Base-by-base conservation (phyloP, 2,797 vertebrate species). In the Lacerta agilis region DNA sequence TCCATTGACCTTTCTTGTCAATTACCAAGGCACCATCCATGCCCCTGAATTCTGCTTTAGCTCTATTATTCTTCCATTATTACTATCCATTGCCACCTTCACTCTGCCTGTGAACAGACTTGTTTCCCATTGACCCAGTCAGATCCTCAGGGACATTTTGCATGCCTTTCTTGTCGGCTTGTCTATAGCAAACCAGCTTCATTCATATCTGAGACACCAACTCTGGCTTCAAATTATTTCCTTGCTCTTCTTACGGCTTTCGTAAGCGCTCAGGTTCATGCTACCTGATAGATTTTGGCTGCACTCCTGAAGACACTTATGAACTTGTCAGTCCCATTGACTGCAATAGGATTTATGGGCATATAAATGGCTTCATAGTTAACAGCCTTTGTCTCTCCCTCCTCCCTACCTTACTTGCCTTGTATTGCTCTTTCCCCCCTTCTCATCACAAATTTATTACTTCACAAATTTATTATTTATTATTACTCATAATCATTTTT, bases 241-340 rank as follows among this genome's bases (percentile, higher is more conserved):
- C 15, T 33, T 13, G 25, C 23, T 64, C 33, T 79, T 84, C 82
- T 72, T 61, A 72, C 15, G 27, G 45, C 76, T 88, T 49, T 80
- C n/a, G 1, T 17, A 38, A 75, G 58, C 17, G 49, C 49, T 80
- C 29, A 18, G 38, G 29, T 84, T 72, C 82, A 80, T 49, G n/a
- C 71, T 66, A 79, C 43, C 55, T 85, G 38, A 81, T 66, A 38
- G 71, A 88, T 81, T 75, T 80, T 88, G 83, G 69, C 69, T 49
- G 80, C 69, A 76, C 6, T 88, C 86, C 64, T 83, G 73, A 83
- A 87, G 67, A 84, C 38, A 73, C 66, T 88, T 85, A 58, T 85
- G 76, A 85, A 73, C 55, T 61, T 75, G 58, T 15, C 69, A 73
- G 25, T 66, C 49, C 9, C 23, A 36, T 80, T 75, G 55, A 80